phyloP scores from a whole-genome alignment of 2,113 vertebrate species.

The Otocyon megalotis region DNA sequence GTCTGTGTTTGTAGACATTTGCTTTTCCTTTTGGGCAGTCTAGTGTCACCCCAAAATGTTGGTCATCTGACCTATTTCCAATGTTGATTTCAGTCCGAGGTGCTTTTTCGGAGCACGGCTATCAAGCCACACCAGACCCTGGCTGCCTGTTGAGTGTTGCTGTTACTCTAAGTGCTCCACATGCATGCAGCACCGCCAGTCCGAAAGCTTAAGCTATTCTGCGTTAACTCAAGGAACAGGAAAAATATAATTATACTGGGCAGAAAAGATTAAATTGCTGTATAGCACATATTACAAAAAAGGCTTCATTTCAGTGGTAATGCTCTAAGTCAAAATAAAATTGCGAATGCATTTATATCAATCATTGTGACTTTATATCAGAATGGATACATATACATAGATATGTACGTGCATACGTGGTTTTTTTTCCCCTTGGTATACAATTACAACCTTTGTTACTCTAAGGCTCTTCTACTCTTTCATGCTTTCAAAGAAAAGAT shows the following conservation, averaged over 20 bases:
- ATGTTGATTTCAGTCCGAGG: accelerated
- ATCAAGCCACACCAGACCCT: accelerated
- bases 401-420: accelerated
- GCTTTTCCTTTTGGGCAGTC: background rate
- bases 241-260: background rate
- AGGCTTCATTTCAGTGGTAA: constrained; percentile 26
- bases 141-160: constrained; percentile 53
- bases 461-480: background rate
- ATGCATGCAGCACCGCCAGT: accelerated
- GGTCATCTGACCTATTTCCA: background rate
- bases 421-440: background rate
- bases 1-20: background rate
- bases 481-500: background rate
- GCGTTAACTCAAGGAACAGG: constrained; percentile 13
- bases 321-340: constrained; percentile 7
- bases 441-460: background rate
- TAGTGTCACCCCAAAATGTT: accelerated
- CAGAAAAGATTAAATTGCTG: background rate
- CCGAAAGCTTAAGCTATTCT: background rate
- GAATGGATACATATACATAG: no score
- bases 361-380: background rate
- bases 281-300: constrained; percentile 31
- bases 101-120: background rate
- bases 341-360: background rate
- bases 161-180: accelerated